Conservation (phyloP, 2,797 vertebrate genomes). For the Melanogrammus aeglefinus region DNA sequence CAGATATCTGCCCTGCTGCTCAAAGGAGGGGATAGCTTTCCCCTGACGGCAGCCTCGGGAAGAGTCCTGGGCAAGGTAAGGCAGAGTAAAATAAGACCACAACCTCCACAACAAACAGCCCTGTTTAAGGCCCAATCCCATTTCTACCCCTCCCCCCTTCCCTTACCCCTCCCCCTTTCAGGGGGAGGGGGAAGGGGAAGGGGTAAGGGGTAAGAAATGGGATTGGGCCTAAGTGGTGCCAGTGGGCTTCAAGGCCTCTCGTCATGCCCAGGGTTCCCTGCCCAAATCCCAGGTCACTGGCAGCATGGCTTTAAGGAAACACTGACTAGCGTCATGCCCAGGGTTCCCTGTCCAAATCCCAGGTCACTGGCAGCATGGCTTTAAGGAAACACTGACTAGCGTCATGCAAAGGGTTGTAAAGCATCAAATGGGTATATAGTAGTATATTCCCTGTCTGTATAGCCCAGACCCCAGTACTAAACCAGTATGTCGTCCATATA, state of each 20-base stretch:
- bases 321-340: background rate
- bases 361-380: background rate
- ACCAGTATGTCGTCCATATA: background rate
- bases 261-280: no score
- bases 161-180: no score
- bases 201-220: no score
- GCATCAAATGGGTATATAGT: no score
- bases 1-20: constrained; percentile 77
- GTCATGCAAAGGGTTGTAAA: no score
- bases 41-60: constrained; percentile 77
- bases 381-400: no score
- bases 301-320: no score
- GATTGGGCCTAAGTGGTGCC: no score
- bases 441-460: background rate
- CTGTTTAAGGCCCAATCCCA: no score
- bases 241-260: background rate
- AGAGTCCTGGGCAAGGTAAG: constrained; percentile 84
- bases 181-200: no score
- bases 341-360: background rate
- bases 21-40: constrained; percentile 81
- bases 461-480: background rate
- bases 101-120: background rate
- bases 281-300: no score
- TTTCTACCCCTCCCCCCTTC: no score
- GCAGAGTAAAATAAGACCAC: constrained; percentile 27